Evolutionary conservation across 2,113 vertebrate genomes (phyloP).

Genomic region (Thermophis baileyi): DNA sequence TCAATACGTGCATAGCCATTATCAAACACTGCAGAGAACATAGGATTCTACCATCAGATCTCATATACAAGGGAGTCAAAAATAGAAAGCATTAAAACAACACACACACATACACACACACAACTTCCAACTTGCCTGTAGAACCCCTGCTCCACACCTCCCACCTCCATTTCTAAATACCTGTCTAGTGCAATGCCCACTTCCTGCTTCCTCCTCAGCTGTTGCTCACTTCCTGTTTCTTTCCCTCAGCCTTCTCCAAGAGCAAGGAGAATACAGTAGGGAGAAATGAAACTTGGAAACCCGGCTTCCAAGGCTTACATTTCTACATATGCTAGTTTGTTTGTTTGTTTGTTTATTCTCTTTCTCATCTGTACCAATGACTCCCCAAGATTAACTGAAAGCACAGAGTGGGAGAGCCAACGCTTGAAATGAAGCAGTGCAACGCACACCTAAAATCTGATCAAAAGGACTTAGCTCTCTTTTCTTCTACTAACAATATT

Average conservation of each 20-base stretch:
- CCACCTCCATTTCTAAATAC: not conserved
- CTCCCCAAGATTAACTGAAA: not conserved
- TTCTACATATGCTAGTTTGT: not conserved
- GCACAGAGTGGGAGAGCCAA: not conserved
- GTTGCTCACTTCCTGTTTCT: not conserved
- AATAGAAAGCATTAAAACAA: not conserved
- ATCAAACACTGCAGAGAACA: not conserved
- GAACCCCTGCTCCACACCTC: too few species aligned
- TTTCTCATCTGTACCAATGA: not conserved
- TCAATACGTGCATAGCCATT: not conserved
- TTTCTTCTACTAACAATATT: not conserved
- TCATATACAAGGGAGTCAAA: not conserved
- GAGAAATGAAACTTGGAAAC: not conserved
- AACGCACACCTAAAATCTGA: not conserved
- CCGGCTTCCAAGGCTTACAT: not conserved
- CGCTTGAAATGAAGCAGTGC: not conserved
- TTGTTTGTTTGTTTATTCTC: not conserved
- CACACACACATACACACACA: not conserved
- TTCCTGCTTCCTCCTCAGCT: not conserved
- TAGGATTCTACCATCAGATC: not conserved
- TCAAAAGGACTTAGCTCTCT: not conserved
- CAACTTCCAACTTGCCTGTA: too few species aligned
- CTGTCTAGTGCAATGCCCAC: not conserved
- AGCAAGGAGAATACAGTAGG: not conserved
- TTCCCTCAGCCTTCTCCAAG: not conserved